Evolutionary conservation across 2,113 vertebrate species (phyloP).

Genomic region (Budorcas taxicolor): DNA sequence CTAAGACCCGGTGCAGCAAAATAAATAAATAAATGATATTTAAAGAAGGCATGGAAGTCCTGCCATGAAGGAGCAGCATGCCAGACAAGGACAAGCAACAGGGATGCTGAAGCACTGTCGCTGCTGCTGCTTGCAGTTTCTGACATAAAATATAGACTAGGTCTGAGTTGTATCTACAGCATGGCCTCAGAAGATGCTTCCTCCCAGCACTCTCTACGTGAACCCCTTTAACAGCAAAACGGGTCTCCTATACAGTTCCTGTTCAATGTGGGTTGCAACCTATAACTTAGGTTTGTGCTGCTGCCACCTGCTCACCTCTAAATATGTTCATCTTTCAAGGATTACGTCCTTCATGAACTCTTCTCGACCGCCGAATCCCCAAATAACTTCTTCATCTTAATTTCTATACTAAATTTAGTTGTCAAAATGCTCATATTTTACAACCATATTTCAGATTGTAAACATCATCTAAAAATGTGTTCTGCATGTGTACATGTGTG

Average conservation of each 20-base stretch:
- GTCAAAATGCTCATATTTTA: background rate
- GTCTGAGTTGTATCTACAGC: background rate
- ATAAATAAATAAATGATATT: background rate
- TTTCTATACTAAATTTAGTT: background rate
- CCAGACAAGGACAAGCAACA: background rate
- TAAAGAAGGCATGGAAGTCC: background rate
- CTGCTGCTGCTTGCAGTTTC: background rate
- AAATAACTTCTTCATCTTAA: background rate
- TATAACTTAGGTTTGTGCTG: background rate
- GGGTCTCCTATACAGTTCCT: too few species aligned
- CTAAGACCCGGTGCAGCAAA: background rate
- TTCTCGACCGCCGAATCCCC: background rate
- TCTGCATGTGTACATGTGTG: background rate
- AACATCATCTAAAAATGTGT: background rate
- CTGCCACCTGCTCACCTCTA: background rate
- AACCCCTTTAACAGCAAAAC: background rate
- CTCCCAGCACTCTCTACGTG: background rate
- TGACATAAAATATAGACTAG: background rate
- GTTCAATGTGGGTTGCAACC: background rate
- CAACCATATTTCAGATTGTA: background rate
- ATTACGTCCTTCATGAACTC: background rate
- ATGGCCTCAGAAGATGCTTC: background rate
- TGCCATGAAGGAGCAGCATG: background rate
- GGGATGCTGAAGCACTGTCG: fast-evolving
- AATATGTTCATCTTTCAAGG: background rate